Conservation (phyloP, 2,113 vertebrate genomes). For the Pantherophis guttatus region DNA sequence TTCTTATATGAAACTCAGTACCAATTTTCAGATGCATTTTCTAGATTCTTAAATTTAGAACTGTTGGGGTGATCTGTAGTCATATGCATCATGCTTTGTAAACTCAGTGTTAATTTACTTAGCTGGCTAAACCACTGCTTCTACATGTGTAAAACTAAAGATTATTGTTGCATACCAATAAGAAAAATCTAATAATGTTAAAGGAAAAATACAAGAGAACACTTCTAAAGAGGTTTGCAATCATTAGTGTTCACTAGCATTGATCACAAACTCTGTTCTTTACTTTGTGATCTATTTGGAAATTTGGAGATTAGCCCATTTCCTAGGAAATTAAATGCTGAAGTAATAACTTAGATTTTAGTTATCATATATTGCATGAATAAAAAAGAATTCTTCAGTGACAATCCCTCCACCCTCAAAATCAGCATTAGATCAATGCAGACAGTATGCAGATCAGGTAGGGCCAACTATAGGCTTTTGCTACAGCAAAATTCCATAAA, state of each 20-base stretch:
- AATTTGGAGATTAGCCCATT: neutral
- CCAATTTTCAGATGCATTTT: neutral
- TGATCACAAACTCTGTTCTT: neutral
- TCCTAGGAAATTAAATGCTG: neutral
- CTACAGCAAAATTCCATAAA: neutral
- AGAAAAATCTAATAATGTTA: neutral
- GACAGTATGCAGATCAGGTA: neutral
- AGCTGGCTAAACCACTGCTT: neutral
- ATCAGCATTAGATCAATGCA: neutral
- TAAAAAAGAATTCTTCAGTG: neutral
- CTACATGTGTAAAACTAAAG: neutral
- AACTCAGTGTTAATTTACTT: neutral
- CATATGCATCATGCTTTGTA: neutral
- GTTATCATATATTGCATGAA: neutral
- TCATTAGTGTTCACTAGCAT: neutral
- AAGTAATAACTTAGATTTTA: neutral
- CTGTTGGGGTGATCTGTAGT: neutral
- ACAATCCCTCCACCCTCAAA: neutral
- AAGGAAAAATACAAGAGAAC: neutral
- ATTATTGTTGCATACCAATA: neutral
- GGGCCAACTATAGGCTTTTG: neutral
- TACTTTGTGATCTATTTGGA: neutral
- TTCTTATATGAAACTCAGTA: neutral
- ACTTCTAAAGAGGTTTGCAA: neutral
- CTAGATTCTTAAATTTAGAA: neutral